Evolutionary conservation across 2,113 vertebrate species (phyloP), one percentile per base, ranked within the genome.

Genomic region (Anser brachyrhynchus): DNA sequence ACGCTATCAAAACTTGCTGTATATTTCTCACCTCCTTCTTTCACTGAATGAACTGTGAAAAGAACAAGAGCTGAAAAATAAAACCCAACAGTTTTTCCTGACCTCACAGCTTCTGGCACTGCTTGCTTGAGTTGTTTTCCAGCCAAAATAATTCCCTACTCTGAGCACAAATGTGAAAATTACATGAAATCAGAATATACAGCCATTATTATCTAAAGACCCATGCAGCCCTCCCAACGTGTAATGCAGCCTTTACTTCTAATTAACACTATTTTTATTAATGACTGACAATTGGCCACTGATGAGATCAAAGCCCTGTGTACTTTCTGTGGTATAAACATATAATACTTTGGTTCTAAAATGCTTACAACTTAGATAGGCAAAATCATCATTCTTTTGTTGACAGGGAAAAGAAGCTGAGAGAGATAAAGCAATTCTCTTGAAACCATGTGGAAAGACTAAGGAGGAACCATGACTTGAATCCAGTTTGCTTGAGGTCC

Each of bases 31-130:
- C 31, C 57, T 91, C 64, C 11, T 84, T 39, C 85, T 90, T 93
- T 81, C 75, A 87, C 62, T 93, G 61, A 93, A 86, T 1, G 14
- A 78, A 75, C 54, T 86, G 29, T 72, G 69, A 82, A 93, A 90
- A 43, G 84, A 96, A 19, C 55, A 80, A 84, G 65, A 87, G 39
- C 67, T 61, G 58, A 89, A 95, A 93, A 96, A 72, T 84, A 84
- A 93, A 94, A 79, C 49, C 49, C 13, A 90, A 26, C 41, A 89
- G 86, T 78, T 87, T 78, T 78, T 92, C 49, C 80, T 79, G 66
- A 94, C 80, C 54, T 93, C 77, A 69, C 76, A 96, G 88, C 83
- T 92, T 61, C 83, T 94, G 90, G 88, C 73, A 62, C 49, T 57
- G 37, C 35, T 74, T 90, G 39, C 74, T 83, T 93, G 59, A 84